Evolutionary conservation across 1,140 invertebrate species (phyloP).

Genomic region (Tachypleus tridentatus): DNA sequence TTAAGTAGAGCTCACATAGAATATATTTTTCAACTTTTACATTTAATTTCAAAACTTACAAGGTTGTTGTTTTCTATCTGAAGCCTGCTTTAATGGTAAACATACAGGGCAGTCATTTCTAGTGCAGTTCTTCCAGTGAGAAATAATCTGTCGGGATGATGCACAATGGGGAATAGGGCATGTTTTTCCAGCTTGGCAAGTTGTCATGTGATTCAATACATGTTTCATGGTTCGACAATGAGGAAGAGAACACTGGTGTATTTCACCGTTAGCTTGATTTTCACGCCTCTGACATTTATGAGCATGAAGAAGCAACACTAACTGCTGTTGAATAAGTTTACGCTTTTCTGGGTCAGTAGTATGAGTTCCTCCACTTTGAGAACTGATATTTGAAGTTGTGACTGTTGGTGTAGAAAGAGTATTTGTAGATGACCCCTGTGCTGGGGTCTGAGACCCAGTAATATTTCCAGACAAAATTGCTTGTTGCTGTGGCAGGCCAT

Average conservation of each 20-base stretch:
- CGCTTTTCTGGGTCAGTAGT: conserved; percentile 87
- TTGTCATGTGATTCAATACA: conserved; percentile 97
- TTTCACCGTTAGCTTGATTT: conserved; percentile 36
- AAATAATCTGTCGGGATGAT: conserved; percentile 94
- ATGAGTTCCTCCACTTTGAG: conserved; percentile 18
- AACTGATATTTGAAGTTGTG: too few species aligned
- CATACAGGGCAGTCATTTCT: conserved; percentile 94
- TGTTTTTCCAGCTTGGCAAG: conserved; percentile 82
- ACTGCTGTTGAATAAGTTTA: conserved; percentile 94
- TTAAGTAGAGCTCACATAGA: too few species aligned
- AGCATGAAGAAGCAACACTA: conserved; percentile 90
- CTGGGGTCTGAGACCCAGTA: too few species aligned
- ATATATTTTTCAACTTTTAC: too few species aligned
- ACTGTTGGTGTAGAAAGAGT: too few species aligned
- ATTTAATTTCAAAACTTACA: too few species aligned
- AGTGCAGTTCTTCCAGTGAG: conserved; percentile 97
- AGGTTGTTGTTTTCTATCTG: conserved; percentile 46
- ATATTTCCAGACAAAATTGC: too few species aligned
- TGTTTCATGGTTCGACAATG: conserved; percentile 99
- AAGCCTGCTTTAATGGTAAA: conserved; percentile 84
- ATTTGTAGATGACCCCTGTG: too few species aligned
- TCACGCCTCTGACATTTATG: conserved; percentile 96
- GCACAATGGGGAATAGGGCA: conserved; percentile 91
- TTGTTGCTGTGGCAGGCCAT: too few species aligned
- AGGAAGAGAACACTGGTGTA: conserved; percentile 62